Evolutionary conservation across 1,140 invertebrate genomes (phyloP), one percentile per base, ranked within the genome.

Genomic region (Cotesia vestalis): DNA sequence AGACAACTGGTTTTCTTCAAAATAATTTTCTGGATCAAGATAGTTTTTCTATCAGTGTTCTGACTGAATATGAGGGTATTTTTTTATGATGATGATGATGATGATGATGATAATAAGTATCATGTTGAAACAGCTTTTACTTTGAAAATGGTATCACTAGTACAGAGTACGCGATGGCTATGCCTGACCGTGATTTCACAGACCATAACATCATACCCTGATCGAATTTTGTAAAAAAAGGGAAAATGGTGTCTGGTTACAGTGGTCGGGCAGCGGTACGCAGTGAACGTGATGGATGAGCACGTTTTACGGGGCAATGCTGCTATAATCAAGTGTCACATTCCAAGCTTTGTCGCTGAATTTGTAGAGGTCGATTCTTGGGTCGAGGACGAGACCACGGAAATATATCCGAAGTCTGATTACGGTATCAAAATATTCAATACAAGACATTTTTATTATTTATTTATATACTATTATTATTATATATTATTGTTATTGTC

Each of bases 321-420:
- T 76, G 95, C 94, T 78, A 93, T 96, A 83, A 89, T 96, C 79
- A 96, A 95, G 90, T 96, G 95, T 89, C 93, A 95, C 88, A 94
- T 96, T 85, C 95, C 95, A 75, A 95, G 94, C 87, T 96, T 96
- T 88, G 94, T 96, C 66, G 93, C 94, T 78, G 94, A 96, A 89
- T 96, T 94, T 86, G 93, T 96, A 79, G 89, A 88, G 80, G 93
- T 96, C 78, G 90, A 91, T 72, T 93, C 93, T 78, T 96, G 95
- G 95, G 89, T 96, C 80, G 90, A 94, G 86, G 92, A 93, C 79
- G 92, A 93, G 84, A 85, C 87, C 78, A 88, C 86, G 77, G 88
- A 92, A 83, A 91, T 94, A 81, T 90, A 91, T 83, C 89, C 89
- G 74, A 85, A 85, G 82, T 84, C 88, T 78, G 90, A 91, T 86